Percentiles rank a stretch among this genome's conserved stretches.
Evolutionary conservation across 2,888 invertebrate species (phyloP).

Genomic region (Synanthedon formicaeformis): DNA sequence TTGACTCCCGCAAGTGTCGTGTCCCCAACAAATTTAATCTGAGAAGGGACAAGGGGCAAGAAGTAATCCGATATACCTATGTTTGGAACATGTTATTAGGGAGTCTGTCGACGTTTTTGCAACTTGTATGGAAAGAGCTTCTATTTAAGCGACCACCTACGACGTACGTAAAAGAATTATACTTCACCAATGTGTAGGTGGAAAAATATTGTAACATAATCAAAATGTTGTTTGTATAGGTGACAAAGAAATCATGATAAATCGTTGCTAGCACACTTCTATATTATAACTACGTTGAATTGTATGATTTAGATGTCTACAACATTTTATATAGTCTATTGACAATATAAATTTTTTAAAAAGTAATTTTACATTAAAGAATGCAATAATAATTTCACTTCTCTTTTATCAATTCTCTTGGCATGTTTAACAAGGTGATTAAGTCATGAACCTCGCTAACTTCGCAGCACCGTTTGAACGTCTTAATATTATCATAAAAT

Average conservation of each 20-base stretch:
- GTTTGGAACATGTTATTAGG: slow-evolving; percentile 14
- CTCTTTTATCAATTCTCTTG: background rate
- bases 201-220: no score
- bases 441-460: slow-evolving; percentile 1
- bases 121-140: background rate
- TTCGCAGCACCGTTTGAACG: slow-evolving; percentile 24
- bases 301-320: no score
- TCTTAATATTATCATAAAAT: slow-evolving; percentile 31
- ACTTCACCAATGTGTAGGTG: no score
- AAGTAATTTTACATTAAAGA: no score
- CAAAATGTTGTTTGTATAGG: no score
- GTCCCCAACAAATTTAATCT: slow-evolving; percentile 34
- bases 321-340: no score
- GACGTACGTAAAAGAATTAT: background rate
- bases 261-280: no score
- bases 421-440: slow-evolving; percentile 1
- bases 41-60: slow-evolving; percentile 18
- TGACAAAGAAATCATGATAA: no score
- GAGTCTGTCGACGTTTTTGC: background rate
- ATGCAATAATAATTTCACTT: no score
- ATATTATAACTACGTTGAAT: no score
- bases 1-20: slow-evolving; percentile 15
- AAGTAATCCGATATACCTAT: slow-evolving; percentile 22
- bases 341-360: no score
- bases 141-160: background rate